Evolutionary conservation across 2,888 invertebrate genomes (phyloP).

Genomic region (Ashinkailepas kermadecensis): DNA sequence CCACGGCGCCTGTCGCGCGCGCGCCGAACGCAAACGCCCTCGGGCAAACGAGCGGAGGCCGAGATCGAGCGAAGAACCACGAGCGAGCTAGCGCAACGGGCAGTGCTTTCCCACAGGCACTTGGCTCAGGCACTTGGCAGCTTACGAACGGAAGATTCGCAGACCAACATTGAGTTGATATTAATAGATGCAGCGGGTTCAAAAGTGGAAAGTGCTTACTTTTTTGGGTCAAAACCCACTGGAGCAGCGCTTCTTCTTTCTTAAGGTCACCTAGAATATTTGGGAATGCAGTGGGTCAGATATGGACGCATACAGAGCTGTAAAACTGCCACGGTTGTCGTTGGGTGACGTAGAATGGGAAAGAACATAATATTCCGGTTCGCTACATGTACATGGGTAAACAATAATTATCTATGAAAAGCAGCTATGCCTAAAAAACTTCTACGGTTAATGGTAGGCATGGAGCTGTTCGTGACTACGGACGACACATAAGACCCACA

Average conservation of each 20-base stretch:
- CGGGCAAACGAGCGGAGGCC: background rate
- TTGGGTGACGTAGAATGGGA: background rate
- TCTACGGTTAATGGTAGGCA: background rate
- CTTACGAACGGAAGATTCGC: background rate
- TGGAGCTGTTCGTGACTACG: background rate
- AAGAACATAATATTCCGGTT: background rate
- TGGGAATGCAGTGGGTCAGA: conserved; percentile 36
- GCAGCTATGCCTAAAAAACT: background rate
- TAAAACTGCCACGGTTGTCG: background rate
- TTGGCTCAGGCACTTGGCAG: background rate
- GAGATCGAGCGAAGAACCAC: background rate
- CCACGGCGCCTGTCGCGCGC: background rate
- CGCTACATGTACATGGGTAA: background rate
- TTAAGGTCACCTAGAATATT: conserved; percentile 79
- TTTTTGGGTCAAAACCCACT: conserved; percentile 92
- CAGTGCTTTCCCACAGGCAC: conserved; percentile 1
- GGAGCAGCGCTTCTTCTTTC: conserved; percentile 89
- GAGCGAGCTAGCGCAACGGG: background rate
- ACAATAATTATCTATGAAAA: background rate
- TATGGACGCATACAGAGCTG: conserved; percentile 22
- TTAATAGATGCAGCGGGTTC: too few relatives aligned
- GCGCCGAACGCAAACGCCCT: background rate
- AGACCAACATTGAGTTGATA: background rate
- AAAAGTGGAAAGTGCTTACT: conserved; percentile 56
- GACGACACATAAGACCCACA: background rate